phyloP scores from a whole-genome alignment of 2,888 invertebrate genomes.

The Apamea sordens region DNA sequence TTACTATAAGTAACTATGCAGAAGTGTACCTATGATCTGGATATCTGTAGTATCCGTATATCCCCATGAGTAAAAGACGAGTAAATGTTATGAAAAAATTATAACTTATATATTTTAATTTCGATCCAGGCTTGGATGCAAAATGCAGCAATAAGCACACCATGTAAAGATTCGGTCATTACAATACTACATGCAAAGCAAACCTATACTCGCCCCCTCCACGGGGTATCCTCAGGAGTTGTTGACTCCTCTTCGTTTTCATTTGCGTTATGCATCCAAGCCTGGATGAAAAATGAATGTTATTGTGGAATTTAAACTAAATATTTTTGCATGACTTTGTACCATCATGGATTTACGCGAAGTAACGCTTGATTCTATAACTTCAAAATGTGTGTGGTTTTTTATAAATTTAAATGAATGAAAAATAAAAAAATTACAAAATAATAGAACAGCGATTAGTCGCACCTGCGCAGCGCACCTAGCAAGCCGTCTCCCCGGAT shows the following conservation, averaged over 20 bases:
- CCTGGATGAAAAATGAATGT: neutral
- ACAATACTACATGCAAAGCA: neutral
- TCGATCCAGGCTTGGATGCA: neutral
- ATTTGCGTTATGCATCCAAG: neutral
- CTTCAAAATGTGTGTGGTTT: neutral
- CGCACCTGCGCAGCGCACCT: conserved; percentile 19
- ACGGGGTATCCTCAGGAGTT: neutral
- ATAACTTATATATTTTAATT: neutral
- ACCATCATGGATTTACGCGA: too few relatives aligned
- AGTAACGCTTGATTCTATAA: neutral
- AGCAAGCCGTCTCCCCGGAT: conserved; percentile 22
- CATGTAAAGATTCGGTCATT: neutral
- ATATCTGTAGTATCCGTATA: neutral
- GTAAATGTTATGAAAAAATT: neutral
- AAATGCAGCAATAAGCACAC: neutral
- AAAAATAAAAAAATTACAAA: neutral
- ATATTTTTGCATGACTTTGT: too few relatives aligned
- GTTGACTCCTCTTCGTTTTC: neutral
- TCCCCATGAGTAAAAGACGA: neutral
- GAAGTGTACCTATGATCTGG: neutral
- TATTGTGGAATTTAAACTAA: too few relatives aligned
- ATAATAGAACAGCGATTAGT: neutral
- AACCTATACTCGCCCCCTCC: neutral
- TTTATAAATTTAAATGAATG: neutral
- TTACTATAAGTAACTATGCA: neutral